Conservation (phyloP, 2,113 vertebrate species). For the Semicossyphus pulcher region DNA sequence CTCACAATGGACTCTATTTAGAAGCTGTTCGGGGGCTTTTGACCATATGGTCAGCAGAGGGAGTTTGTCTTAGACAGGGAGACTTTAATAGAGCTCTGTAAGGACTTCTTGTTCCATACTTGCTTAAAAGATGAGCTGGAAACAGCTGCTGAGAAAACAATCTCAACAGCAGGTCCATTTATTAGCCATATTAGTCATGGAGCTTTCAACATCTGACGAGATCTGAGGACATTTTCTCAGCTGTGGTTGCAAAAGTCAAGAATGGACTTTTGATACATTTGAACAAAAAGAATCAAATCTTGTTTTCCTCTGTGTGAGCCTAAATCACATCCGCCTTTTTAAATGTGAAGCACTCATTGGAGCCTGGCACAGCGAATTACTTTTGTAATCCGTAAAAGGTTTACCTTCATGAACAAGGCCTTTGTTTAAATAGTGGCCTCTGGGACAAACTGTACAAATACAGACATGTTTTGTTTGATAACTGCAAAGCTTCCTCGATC, state of each 20-base stretch:
- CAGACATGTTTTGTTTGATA: conserved; percentile 12
- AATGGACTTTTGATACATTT: background rate
- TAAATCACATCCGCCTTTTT: conserved; percentile 36
- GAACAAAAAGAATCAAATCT: background rate
- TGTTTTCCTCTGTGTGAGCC: conserved; percentile 5
- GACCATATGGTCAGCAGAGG: background rate
- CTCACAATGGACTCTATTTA: background rate
- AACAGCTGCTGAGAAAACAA: background rate
- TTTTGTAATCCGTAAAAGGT: conserved; percentile 57
- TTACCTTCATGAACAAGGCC: conserved; percentile 57
- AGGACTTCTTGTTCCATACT: background rate
- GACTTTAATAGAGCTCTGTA: background rate
- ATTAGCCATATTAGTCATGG: background rate
- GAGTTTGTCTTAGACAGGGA: background rate
- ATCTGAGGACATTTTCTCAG: background rate
- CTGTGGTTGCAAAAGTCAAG: background rate
- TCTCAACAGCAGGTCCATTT: background rate
- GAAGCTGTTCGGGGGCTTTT: background rate
- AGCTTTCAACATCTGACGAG: background rate
- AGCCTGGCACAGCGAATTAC: conserved; percentile 51
- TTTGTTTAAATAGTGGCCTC: conserved; percentile 43
- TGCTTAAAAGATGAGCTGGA: background rate
- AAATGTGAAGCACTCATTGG: conserved; percentile 32
- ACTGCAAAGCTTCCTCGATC: background rate
- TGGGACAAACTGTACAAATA: conserved; percentile 14